These are phyloP conservation scores for Synanthedon formicaeformis DNA, from an alignment of 2,888 invertebrate genomes.

Conservation along the genomic window DNA sequence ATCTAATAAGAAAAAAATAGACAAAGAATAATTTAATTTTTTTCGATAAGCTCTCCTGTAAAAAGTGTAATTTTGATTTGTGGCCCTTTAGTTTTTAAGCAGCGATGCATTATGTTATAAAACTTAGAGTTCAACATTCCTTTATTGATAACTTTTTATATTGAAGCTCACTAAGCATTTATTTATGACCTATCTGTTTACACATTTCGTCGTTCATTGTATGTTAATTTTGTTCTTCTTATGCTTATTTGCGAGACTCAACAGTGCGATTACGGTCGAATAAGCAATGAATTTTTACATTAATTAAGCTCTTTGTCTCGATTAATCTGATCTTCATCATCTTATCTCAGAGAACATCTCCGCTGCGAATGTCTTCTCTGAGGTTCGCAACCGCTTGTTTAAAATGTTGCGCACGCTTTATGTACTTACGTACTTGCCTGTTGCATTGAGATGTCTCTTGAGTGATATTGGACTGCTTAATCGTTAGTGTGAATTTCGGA, in stretches of 20 bases:
- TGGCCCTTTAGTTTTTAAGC: too few relatives aligned
- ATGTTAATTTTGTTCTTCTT: background rate
- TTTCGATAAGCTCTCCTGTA: too few relatives aligned
- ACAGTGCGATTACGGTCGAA: background rate
- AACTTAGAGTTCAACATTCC: background rate
- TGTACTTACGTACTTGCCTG: too few relatives aligned
- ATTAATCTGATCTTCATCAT: background rate
- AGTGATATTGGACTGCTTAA: too few relatives aligned
- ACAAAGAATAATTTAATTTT: too few relatives aligned
- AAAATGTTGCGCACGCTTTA: too few relatives aligned
- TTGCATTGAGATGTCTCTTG: too few relatives aligned
- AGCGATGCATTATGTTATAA: too few relatives aligned
- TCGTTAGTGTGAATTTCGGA: too few relatives aligned
- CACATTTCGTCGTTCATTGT: background rate
- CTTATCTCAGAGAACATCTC: background rate
- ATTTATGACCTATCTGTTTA: background rate
- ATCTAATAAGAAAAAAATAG: too few relatives aligned
- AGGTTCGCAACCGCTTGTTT: background rate
- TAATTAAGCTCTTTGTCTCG: background rate
- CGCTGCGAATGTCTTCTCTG: background rate
- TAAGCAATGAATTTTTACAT: background rate
- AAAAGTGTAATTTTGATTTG: too few relatives aligned
- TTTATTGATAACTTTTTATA: too few relatives aligned
- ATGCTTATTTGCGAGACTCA: background rate
- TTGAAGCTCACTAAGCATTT: background rate